Evolutionary conservation across 1,140 invertebrate species (phyloP).

Genomic region (Drosophila bipectinata): DNA sequence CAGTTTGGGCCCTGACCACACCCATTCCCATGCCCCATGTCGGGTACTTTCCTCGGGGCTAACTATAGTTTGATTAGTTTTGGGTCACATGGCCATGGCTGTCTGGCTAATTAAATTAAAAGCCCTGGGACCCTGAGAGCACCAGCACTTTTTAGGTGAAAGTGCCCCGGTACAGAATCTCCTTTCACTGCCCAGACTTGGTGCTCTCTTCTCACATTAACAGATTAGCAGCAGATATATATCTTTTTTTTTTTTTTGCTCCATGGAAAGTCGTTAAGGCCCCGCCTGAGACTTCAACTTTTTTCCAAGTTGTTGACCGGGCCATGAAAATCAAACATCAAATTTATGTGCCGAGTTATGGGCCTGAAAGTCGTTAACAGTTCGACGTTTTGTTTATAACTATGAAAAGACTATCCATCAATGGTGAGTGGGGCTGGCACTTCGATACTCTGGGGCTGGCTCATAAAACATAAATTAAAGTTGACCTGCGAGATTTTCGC

Average conservation of each 20-base stretch:
- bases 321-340: conserved; percentile 47
- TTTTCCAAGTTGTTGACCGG: conserved; percentile 9
- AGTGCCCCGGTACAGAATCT: conserved; percentile 40
- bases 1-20: conserved; percentile 49
- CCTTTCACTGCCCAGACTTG: conserved; percentile 26
- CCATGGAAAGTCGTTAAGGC: conserved; percentile 34
- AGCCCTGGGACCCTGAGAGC: conserved; percentile 22
- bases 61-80: conserved; percentile 47
- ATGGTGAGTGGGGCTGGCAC: conserved; percentile 1
- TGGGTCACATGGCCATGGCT: conserved; percentile 13
- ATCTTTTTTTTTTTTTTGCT: conserved; percentile 7
- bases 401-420: conserved; percentile 28
- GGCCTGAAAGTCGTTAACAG: conserved; percentile 41
- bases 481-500: conserved; percentile 24
- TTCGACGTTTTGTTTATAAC: conserved; percentile 49
- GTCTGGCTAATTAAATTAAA: conserved; percentile 55
- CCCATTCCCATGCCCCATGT: conserved; percentile 15
- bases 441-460: neutral
- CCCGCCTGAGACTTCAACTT: conserved; percentile 14
- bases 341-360: conserved; percentile 45
- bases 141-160: conserved; percentile 40
- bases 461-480: conserved; percentile 35
- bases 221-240: conserved; percentile 32
- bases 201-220: conserved; percentile 62
- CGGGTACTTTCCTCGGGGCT: neutral